phyloP scores from a whole-genome alignment of 1,140 invertebrate species.

The Papilio polytes region DNA sequence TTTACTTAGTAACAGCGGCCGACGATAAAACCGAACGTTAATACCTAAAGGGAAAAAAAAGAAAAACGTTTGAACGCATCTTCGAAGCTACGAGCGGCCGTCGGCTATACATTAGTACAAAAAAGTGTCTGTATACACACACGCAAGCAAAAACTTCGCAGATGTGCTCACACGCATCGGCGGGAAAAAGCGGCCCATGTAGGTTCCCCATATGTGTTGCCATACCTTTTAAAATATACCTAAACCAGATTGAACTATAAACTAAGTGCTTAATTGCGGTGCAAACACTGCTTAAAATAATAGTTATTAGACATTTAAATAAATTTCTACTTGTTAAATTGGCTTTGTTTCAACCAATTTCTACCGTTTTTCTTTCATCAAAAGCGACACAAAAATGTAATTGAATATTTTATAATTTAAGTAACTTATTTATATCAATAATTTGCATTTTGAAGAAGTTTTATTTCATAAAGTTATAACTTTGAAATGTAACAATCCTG shows the following conservation, averaged over 20 bases:
- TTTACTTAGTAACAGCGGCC: conserved; percentile 33
- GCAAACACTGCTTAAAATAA: not conserved
- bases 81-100: conserved; percentile 53
- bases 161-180: conserved; percentile 74
- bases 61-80: conserved; percentile 58
- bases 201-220: conserved; percentile 42
- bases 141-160: conserved; percentile 60
- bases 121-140: conserved; percentile 58
- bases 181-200: conserved; percentile 59
- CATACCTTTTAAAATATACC: not conserved
- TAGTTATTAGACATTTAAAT: not conserved
- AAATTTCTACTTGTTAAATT: not conserved
- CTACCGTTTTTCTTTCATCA: too few species aligned
- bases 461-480: not conserved
- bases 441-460: not conserved
- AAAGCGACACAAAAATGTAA: too few species aligned
- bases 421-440: too few species aligned
- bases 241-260: not conserved
- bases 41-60: conserved; percentile 60
- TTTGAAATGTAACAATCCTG: not conserved
- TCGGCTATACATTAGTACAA: conserved; percentile 52
- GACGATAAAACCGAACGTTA: conserved; percentile 58
- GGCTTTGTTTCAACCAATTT: not conserved
- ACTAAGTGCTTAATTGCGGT: not conserved
- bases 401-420: too few species aligned